Percentiles rank a stretch among this genome's conserved stretches.
Conservation (phyloP, 2,888 invertebrate species). For the Dermolepida albohirtum region DNA sequence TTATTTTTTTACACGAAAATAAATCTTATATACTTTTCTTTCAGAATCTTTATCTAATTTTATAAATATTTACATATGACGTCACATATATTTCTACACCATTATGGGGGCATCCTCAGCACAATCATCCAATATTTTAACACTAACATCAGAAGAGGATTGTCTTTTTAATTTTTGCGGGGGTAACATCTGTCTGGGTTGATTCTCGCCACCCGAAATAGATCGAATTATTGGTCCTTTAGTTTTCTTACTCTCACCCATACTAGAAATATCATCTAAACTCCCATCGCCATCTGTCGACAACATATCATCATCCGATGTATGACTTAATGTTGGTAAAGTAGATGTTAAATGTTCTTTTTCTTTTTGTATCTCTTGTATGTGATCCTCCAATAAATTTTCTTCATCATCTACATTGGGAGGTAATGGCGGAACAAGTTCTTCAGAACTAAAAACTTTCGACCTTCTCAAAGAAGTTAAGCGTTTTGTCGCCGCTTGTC, state of each 20-base stretch:
- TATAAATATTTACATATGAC: constrained; percentile 17
- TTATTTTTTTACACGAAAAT: constrained; percentile 33
- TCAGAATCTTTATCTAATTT: constrained; percentile 9
- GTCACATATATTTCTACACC: constrained; percentile 57
- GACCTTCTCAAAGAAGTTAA: constrained; percentile 82
- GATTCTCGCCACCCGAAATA: constrained; percentile 60
- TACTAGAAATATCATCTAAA: constrained; percentile 71
- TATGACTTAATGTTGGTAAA: constrained; percentile 83
- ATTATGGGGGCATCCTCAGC: constrained; percentile 64
- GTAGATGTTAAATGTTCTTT: constrained; percentile 84
- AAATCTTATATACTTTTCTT: constrained; percentile 23
- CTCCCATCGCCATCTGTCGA: constrained; percentile 84
- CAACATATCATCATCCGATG: constrained; percentile 89
- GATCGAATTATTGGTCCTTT: constrained; percentile 62
- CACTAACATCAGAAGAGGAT: constrained; percentile 63
- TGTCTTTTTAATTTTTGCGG: constrained; percentile 63
- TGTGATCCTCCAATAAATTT: constrained; percentile 80
- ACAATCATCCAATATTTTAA: constrained; percentile 62
- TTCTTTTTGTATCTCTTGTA: constrained; percentile 84
- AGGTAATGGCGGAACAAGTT: constrained; percentile 62
- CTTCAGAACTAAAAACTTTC: constrained; percentile 75
- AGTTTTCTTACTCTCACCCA: constrained; percentile 58
- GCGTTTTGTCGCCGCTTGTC: constrained; percentile 85
- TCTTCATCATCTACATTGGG: constrained; percentile 74
- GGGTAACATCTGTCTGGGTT: constrained; percentile 50